Conservation (phyloP, 1,140 invertebrate species). For the Nasonia longicornis region DNA sequence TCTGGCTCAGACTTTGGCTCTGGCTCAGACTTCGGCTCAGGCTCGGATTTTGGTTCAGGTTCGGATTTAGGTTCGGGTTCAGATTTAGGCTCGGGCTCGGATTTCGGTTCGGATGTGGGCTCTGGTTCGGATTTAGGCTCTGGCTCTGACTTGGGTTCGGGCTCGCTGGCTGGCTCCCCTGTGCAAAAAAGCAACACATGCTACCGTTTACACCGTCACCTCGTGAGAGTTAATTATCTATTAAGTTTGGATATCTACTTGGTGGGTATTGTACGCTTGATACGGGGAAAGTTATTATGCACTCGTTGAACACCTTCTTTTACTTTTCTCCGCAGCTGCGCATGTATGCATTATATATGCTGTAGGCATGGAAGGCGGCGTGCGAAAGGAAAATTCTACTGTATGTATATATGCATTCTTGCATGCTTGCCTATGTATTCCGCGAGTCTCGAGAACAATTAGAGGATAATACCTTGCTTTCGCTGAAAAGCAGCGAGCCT, state of each 20-base stretch:
- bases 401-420: constrained; percentile 17
- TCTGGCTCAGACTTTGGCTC: constrained; percentile 65
- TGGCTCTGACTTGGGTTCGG: constrained; percentile 67
- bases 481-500: constrained; percentile 37
- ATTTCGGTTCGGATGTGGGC: constrained; percentile 58
- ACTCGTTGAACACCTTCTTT: constrained; percentile 21
- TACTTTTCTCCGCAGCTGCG: constrained; percentile 20
- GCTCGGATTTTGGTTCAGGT: constrained; percentile 63
- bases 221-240: constrained; percentile 49
- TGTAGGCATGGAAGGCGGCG: constrained; percentile 44
- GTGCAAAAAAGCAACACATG: constrained; percentile 70
- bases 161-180: constrained; percentile 65
- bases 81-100: constrained; percentile 55
- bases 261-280: not conserved
- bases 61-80: constrained; percentile 61
- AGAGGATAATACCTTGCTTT: constrained; percentile 44
- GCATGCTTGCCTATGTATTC: constrained; percentile 28
- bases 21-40: constrained; percentile 59
- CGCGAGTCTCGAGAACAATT: constrained; percentile 33
- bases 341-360: constrained; percentile 42
- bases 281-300: constrained; percentile 41
- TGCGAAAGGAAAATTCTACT: constrained; percentile 43
- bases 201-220: constrained; percentile 67
- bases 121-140: constrained; percentile 64
- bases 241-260: constrained; percentile 35